phyloP scores from a whole-genome alignment of 2,888 invertebrate species.

The Geophilus truncorum region DNA sequence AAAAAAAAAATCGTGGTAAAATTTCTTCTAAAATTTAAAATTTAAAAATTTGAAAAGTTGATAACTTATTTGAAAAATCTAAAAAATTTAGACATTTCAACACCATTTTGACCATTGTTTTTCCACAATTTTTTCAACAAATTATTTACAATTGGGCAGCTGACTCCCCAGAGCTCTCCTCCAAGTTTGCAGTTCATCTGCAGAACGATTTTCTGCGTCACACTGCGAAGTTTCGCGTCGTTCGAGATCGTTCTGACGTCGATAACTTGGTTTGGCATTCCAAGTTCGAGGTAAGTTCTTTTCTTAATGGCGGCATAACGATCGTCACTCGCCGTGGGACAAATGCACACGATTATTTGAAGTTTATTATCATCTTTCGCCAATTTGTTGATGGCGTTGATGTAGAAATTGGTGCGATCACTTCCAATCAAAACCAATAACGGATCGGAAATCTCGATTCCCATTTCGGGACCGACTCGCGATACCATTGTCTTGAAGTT shows the following conservation, averaged over 20 bases:
- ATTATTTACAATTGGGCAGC: slow-evolving; percentile 64
- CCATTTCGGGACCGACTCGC: slow-evolving; percentile 59
- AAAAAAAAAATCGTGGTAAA: too few relatives aligned
- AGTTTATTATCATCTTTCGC: slow-evolving; percentile 44
- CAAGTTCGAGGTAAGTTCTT: slow-evolving; percentile 72
- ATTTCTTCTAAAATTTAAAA: too few relatives aligned
- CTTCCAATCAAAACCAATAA: slow-evolving; percentile 57
- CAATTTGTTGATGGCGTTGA: slow-evolving; percentile 46
- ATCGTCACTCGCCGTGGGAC: slow-evolving; percentile 74
- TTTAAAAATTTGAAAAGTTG: too few relatives aligned
- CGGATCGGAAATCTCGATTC: slow-evolving; percentile 62
- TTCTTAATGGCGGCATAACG: slow-evolving; percentile 83
- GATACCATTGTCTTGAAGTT: slow-evolving; percentile 52
- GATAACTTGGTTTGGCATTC: slow-evolving; percentile 75
- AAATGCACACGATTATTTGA: slow-evolving; percentile 74
- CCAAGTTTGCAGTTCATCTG: slow-evolving; percentile 95
- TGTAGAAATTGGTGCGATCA: slow-evolving; percentile 67
- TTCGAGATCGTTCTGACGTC: slow-evolving; percentile 33
- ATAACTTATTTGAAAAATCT: too few relatives aligned
- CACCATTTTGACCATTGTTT: too few relatives aligned
- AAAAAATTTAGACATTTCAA: too few relatives aligned
- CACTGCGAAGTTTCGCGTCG: slow-evolving; percentile 41
- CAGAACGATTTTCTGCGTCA: slow-evolving; percentile 81
- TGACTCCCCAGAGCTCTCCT: slow-evolving; percentile 80
- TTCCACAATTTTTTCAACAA: too few relatives aligned